phyloP scores from a whole-genome alignment of 2,797 vertebrate species.

The Parauchenoglanis punctatus region DNA sequence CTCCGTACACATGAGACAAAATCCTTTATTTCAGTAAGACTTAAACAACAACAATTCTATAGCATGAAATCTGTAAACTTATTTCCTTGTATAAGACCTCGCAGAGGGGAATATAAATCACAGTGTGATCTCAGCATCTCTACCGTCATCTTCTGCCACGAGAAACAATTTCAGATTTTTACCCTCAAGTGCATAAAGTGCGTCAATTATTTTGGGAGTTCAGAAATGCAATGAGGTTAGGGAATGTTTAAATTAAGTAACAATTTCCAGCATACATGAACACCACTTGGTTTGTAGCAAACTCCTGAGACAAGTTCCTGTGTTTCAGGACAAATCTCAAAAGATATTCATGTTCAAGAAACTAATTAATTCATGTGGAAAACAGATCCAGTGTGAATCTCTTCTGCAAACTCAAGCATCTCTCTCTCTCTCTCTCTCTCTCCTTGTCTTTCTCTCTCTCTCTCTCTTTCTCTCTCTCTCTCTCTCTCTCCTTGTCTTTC shows the following conservation, averaged over 20 bases:
- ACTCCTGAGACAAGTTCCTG: neutral
- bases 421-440: neutral
- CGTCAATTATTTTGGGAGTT: slow-evolving; percentile 8
- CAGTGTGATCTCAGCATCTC: slow-evolving; percentile 21
- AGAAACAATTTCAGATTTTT: neutral
- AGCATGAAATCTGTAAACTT: neutral
- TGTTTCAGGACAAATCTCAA: neutral
- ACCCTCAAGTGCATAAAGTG: slow-evolving; percentile 6
- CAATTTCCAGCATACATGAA: neutral
- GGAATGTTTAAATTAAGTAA: slow-evolving; percentile 1
- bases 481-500: neutral
- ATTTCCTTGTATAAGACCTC: neutral
- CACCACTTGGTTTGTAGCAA: neutral
- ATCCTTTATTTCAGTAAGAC: neutral
- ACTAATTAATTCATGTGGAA: slow-evolving; percentile 29
- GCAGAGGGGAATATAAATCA: neutral
- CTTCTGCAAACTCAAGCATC: neutral
- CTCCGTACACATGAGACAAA: neutral
- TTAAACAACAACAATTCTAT: neutral
- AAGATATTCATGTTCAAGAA: neutral
- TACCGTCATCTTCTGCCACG: neutral
- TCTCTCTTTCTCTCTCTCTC: neutral
- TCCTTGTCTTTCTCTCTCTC: neutral
- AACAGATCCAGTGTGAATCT: slow-evolving; percentile 27
- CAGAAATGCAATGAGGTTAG: neutral